phyloP scores from a whole-genome alignment of 2,888 invertebrate species.

The Tricholauxania praeusta region DNA sequence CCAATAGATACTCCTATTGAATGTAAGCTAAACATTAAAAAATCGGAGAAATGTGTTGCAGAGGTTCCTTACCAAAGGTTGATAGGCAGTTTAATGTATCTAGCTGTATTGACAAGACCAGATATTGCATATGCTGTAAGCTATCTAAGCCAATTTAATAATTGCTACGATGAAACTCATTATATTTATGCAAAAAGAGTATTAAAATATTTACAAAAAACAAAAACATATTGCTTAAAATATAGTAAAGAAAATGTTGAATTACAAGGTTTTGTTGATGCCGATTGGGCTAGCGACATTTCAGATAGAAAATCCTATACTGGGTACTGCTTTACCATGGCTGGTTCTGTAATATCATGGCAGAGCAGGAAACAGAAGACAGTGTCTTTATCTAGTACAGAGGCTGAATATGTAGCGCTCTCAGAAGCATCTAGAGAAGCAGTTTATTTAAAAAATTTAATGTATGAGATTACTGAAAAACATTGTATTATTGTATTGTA shows the following conservation, averaged over 20 bases:
- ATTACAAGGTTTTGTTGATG: conserved; percentile 5
- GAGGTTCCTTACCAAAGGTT: no score
- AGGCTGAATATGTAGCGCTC: conserved; percentile 35
- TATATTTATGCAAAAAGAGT: conserved; percentile 20
- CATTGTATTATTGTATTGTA: background rate
- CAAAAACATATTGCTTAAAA: background rate
- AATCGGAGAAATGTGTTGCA: conserved; percentile 8
- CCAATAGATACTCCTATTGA: conserved; percentile 23
- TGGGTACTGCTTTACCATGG: conserved; percentile 17
- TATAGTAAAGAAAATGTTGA: background rate
- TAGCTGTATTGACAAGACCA: background rate
- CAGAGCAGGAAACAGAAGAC: conserved; percentile 21
- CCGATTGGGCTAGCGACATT: conserved; percentile 15
- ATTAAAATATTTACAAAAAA: conserved; percentile 11
- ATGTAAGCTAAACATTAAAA: conserved; percentile 16
- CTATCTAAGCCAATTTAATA: conserved; percentile 8
- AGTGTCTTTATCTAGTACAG: conserved; percentile 27
- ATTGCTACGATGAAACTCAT: conserved; percentile 5
- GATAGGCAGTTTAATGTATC: background rate
- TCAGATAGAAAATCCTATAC: conserved; percentile 26
- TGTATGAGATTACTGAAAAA: background rate
- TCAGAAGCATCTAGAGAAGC: conserved; percentile 34
- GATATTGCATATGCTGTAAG: no score
- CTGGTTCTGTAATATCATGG: conserved; percentile 18
- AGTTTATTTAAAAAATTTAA: conserved; percentile 14